Evolutionary conservation across 2,888 invertebrate genomes (phyloP).

Genomic region (Noctua janthe): DNA sequence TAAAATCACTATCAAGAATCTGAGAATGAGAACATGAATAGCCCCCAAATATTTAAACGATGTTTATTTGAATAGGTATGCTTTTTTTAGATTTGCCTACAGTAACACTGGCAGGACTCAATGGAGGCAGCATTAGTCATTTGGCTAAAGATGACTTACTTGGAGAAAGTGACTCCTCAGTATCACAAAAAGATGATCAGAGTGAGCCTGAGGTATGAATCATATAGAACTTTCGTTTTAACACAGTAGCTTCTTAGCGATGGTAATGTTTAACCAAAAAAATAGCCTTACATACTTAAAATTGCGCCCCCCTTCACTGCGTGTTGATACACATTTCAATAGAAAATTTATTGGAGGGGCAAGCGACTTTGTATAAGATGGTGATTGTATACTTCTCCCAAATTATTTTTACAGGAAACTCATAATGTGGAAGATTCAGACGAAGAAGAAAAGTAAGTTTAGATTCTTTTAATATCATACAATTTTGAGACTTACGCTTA

Average conservation of each 20-base stretch:
- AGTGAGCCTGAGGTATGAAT: constrained; percentile 66
- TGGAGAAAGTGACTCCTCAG: constrained; percentile 82
- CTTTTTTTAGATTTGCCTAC: constrained; percentile 78
- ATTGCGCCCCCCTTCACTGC: neutral
- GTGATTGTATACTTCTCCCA: neutral
- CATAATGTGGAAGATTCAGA: constrained; percentile 73
- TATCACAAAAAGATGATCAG: constrained; percentile 74
- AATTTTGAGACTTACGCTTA: neutral
- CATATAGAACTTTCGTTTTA: neutral
- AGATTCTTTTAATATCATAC: neutral
- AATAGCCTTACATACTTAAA: neutral
- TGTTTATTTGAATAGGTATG: neutral
- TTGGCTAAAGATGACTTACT: constrained; percentile 84
- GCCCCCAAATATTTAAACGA: neutral
- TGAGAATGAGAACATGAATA: neutral
- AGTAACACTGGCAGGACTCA: constrained; percentile 76
- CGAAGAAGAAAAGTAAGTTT: constrained; percentile 81
- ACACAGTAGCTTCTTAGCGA: neutral
- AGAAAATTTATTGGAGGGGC: neutral
- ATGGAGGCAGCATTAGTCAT: constrained; percentile 78
- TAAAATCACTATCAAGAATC: neutral
- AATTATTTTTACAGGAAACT: constrained; percentile 72
- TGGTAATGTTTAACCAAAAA: neutral
- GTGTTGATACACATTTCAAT: neutral
- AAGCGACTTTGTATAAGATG: neutral